These are phyloP conservation scores for Coptotermes formosanus DNA, from an alignment of 1,140 invertebrate genomes.

Conservation along the genomic window DNA sequence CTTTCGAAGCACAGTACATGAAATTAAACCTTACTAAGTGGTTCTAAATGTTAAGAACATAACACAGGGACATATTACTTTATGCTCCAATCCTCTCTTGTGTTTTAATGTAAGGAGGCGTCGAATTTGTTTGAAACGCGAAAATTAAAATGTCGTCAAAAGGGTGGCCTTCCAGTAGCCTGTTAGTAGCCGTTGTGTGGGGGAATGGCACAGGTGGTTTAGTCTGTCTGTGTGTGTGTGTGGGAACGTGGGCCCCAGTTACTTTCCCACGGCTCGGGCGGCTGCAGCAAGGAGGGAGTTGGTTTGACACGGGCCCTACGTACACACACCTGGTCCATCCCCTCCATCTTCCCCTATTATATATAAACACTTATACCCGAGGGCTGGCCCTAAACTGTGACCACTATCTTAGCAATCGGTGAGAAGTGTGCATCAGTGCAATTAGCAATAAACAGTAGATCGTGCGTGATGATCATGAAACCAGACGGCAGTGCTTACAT, in stretches of 20 bases:
- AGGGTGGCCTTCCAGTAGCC: not conserved
- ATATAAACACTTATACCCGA: conserved; percentile 1
- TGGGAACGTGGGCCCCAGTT: conserved; percentile 16
- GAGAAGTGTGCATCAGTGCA: not conserved
- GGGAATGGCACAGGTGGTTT: conserved; percentile 20
- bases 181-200: not conserved
- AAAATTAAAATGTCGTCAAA: not conserved
- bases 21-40: no score
- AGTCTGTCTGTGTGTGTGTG: conserved; percentile 2
- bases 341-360: conserved; percentile 21
- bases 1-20: not conserved
- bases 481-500: conserved; percentile 47
- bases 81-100: no score
- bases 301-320: not conserved
- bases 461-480: conserved; percentile 35
- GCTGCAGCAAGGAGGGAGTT: not conserved
- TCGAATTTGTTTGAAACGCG: not conserved
- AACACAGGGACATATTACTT: no score
- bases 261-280: conserved; percentile 11
- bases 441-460: not conserved
- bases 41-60: no score
- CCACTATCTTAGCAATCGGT: not conserved
- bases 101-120: no score
- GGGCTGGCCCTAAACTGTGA: conserved; percentile 14
- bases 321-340: conserved; percentile 18